phyloP scores from a whole-genome alignment of 2,797 vertebrate genomes.

The Coreius guichenoti region DNA sequence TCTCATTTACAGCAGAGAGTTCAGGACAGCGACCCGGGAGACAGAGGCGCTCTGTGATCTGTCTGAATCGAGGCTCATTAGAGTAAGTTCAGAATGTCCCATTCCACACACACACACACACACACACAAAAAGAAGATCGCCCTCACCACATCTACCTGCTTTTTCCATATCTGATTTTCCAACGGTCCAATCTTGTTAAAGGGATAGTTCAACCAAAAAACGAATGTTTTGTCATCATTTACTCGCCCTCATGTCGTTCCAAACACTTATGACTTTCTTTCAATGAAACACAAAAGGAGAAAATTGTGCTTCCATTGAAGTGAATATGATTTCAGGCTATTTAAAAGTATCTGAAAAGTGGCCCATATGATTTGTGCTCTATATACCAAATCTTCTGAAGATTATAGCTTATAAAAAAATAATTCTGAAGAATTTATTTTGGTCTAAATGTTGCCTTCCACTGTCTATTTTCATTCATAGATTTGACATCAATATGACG shows the following conservation, averaged over 20 bases:
- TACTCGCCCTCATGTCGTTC: background rate
- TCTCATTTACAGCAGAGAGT: slow-evolving; percentile 37
- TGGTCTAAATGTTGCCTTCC: background rate
- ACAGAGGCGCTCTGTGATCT: slow-evolving; percentile 26
- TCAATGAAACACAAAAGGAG: background rate
- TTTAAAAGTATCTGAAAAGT: background rate
- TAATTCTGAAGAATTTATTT: too few relatives aligned
- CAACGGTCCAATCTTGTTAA: background rate
- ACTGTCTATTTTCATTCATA: background rate
- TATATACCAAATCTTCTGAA: background rate
- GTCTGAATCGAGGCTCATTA: slow-evolving; percentile 47
- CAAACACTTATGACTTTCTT: background rate
- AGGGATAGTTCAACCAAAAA: background rate
- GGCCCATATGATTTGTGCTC: background rate
- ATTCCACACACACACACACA: background rate
- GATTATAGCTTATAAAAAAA: background rate
- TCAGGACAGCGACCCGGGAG: slow-evolving; percentile 23
- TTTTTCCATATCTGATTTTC: background rate
- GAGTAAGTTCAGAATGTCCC: slow-evolving; percentile 41
- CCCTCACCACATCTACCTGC: background rate
- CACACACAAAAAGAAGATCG: background rate
- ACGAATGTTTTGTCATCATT: background rate
- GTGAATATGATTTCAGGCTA: background rate
- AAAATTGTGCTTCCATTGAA: background rate
- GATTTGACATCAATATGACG: background rate